Evolutionary conservation across 2,113 vertebrate genomes (phyloP).

Genomic region (Eubucco bourcierii): DNA sequence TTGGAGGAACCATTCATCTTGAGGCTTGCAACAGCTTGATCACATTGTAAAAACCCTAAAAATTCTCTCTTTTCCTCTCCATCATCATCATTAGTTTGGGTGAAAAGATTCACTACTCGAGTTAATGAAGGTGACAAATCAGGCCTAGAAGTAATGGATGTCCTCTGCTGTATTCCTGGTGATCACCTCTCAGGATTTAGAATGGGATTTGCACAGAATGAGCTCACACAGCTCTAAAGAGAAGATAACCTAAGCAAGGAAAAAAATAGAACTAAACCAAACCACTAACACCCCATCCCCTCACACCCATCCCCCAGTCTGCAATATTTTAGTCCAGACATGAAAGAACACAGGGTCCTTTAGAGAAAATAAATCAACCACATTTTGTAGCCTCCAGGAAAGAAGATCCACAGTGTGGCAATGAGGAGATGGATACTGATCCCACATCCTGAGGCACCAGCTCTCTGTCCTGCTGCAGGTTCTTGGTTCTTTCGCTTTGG

Average conservation of each 20-base stretch:
- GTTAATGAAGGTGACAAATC: background rate
- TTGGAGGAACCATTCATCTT: background rate
- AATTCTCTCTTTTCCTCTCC: background rate
- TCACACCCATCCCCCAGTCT: background rate
- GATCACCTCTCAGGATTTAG: background rate
- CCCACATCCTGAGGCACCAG: background rate
- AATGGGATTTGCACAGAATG: background rate
- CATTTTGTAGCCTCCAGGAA: background rate
- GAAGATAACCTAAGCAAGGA: background rate
- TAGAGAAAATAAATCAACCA: background rate
- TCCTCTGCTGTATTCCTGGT: background rate
- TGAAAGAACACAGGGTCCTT: background rate
- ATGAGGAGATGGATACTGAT: background rate
- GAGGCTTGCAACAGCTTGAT: background rate
- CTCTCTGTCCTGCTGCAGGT: rapidly evolving
- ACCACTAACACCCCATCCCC: background rate
- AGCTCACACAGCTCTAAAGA: background rate
- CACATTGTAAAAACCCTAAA: background rate
- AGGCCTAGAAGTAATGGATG: background rate
- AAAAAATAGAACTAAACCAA: background rate
- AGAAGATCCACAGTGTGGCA: background rate
- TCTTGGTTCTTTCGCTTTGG: background rate
- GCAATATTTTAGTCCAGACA: background rate
- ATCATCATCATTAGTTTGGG: background rate
- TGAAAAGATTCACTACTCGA: background rate